Conservation (phyloP, 1,140 invertebrate species). For the Aporrectodea caliginosa region DNA sequence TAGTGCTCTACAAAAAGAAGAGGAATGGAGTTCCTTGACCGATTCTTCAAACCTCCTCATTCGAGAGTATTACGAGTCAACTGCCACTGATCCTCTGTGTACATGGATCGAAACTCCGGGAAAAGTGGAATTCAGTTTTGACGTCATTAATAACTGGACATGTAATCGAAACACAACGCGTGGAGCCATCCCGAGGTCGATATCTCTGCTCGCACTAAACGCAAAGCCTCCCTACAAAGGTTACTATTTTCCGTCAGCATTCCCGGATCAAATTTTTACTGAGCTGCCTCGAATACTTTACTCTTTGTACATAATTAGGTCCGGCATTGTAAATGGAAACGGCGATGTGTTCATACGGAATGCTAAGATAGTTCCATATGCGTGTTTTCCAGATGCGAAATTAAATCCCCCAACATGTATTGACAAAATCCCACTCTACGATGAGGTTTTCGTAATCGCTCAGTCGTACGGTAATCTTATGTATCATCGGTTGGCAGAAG, state of each 20-base stretch:
- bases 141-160: not conserved
- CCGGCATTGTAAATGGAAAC: not conserved
- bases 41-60: not conserved
- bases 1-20: not conserved
- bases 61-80: not conserved
- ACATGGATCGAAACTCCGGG: not conserved
- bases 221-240: not conserved
- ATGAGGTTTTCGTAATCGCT: slow-evolving; percentile 19
- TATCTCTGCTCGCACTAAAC: not conserved
- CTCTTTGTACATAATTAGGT: not conserved
- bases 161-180: not conserved
- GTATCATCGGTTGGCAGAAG: slow-evolving; percentile 19
- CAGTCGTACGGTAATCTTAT: slow-evolving; percentile 16
- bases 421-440: not conserved
- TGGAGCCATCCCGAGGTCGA: not conserved
- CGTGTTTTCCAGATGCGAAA: not conserved
- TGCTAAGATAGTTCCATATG: not conserved
- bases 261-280: not conserved
- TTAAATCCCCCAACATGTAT: not conserved
- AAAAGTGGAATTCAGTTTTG: not conserved
- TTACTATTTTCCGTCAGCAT: not conserved
- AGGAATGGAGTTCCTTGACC: not conserved
- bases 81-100: not conserved
- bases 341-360: not conserved
- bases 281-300: not conserved